phyloP scores from a whole-genome alignment of 1,140 invertebrate genomes.

The Brachionus rotundiformis region DNA sequence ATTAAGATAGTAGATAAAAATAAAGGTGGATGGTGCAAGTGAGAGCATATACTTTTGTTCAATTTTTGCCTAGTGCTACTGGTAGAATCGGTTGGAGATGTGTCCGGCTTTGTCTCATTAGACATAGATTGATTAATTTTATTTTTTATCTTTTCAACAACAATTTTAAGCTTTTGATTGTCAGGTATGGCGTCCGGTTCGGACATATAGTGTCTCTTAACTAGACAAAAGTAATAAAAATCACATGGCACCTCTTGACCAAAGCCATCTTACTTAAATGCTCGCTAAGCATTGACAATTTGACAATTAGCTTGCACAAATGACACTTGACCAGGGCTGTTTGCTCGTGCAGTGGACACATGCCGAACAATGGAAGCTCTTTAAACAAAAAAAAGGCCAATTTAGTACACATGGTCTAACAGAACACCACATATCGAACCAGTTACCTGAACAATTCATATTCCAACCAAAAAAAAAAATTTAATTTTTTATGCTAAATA shows the following conservation, averaged over 20 bases:
- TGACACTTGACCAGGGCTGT: slow-evolving; percentile 39
- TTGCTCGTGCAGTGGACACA: slow-evolving; percentile 40
- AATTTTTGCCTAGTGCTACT: neutral
- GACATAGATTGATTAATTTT: neutral
- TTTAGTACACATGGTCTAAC: too few relatives aligned
- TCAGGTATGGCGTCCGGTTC: neutral
- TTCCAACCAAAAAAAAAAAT: slow-evolving; percentile 6
- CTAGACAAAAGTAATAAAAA: neutral
- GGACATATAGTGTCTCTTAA: slow-evolving; percentile 1
- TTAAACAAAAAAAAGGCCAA: neutral
- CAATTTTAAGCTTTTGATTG: slow-evolving; percentile 16
- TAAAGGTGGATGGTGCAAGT: too few relatives aligned
- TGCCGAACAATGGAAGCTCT: slow-evolving; percentile 38
- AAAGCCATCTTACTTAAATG: slow-evolving; percentile 19
- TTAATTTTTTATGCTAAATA: slow-evolving; percentile 12
- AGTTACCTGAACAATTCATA: slow-evolving; percentile 51
- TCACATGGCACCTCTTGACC: too few relatives aligned
- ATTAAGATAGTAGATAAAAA: too few relatives aligned
- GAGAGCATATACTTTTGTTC: neutral
- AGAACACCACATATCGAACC: neutral
- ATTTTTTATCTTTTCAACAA: slow-evolving; percentile 47
- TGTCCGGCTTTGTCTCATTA: neutral
- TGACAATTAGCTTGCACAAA: slow-evolving; percentile 41
- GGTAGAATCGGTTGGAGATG: neutral
- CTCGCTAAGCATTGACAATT: slow-evolving; percentile 11